These are phyloP conservation scores for Heliconius hewitsoni DNA, from an alignment of 1,140 invertebrate species.

Conservation along the genomic window DNA sequence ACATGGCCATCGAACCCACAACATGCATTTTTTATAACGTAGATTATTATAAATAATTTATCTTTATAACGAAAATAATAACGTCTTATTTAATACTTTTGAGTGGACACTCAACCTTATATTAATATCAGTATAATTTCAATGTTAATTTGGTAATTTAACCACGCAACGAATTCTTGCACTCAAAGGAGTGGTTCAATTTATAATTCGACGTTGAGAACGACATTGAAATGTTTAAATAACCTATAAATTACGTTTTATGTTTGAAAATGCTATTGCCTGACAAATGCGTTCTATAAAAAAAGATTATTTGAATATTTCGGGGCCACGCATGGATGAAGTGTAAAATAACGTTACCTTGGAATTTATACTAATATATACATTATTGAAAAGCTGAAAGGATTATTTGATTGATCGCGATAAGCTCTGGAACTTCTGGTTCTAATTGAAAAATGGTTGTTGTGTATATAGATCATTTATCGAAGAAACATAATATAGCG, in stretches of 20 bases:
- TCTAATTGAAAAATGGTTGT: no score
- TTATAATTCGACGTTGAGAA: constrained; percentile 17
- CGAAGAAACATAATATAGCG: no score
- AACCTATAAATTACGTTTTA: constrained; percentile 22
- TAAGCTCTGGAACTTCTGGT: no score
- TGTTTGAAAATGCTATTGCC: not conserved
- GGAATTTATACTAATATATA: no score
- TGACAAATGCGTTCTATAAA: constrained; percentile 2
- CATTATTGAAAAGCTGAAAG: no score
- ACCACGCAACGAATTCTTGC: constrained; percentile 29
- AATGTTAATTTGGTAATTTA: constrained; percentile 34
- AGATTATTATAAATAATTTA: no score
- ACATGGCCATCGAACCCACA: no score
- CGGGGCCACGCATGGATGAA: not conserved
- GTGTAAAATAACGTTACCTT: not conserved
- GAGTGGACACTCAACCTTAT: constrained; percentile 1
- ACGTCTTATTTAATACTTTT: not conserved
- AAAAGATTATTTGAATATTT: not conserved
- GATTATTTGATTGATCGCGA: no score
- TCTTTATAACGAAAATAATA: no score
- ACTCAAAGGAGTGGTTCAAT: constrained; percentile 27
- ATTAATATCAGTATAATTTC: constrained; percentile 19
- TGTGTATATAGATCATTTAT: no score
- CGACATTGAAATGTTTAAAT: constrained; percentile 20
- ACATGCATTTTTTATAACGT: no score